phyloP scores from a whole-genome alignment of 2,113 vertebrate genomes.

The Ameiurus melas region DNA sequence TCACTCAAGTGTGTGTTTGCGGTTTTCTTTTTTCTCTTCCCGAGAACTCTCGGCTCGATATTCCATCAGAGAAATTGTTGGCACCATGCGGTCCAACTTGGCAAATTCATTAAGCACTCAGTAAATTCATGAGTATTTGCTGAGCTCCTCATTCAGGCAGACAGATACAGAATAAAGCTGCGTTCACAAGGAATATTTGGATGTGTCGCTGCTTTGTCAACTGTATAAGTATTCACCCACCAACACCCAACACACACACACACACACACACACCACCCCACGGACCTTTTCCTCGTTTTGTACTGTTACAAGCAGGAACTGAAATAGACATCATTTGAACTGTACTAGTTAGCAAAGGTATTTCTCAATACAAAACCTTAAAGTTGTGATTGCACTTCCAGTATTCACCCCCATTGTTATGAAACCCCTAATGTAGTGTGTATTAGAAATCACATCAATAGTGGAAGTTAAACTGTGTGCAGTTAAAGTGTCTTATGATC shows the following conservation, averaged over 20 bases:
- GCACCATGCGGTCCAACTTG: conserved; percentile 37
- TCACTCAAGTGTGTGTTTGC: conserved; percentile 30
- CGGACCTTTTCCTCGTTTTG: neutral
- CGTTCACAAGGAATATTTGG: neutral
- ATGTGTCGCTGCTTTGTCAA: neutral
- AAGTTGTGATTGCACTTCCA: no score
- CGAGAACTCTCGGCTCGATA: conserved; percentile 33
- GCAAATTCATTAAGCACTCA: conserved; percentile 25
- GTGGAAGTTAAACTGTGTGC: no score
- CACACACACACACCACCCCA: no score
- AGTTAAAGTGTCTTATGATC: no score
- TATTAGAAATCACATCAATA: no score
- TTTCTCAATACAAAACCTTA: no score
- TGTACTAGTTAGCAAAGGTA: neutral
- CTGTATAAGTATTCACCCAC: neutral
- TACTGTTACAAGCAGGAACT: neutral
- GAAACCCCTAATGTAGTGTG: no score
- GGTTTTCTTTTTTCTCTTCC: conserved; percentile 28
- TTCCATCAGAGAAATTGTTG: conserved; percentile 48
- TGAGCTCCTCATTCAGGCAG: conserved; percentile 21
- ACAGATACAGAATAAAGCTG: neutral
- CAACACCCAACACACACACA: no score
- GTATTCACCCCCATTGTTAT: no score
- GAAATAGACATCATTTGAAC: neutral
- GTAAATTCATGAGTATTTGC: conserved; percentile 13